Evolutionary conservation across 2,113 vertebrate genomes (phyloP).

Genomic region (Nyctereutes procyonoides): DNA sequence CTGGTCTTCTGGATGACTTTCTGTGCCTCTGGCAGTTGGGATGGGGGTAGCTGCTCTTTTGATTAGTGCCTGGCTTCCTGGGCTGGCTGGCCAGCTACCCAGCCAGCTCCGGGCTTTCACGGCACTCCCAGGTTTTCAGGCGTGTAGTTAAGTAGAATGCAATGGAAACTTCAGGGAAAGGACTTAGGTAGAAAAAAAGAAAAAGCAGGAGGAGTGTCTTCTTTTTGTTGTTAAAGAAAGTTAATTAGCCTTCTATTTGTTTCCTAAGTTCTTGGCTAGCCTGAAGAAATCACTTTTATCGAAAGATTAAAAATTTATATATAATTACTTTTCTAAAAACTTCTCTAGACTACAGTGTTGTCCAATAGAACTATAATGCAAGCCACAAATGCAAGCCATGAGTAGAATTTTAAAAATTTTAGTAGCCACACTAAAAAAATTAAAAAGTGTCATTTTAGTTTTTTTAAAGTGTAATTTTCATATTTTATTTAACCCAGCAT

Average conservation of each 20-base stretch:
- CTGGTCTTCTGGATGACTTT: background rate
- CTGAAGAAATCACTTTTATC: background rate
- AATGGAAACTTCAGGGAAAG: background rate
- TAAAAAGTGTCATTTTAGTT: background rate
- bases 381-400: background rate
- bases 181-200: background rate
- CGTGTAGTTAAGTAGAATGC: background rate
- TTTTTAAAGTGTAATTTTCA: background rate
- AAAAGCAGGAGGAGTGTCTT: background rate
- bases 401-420: background rate
- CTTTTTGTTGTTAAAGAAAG: slow-evolving; percentile 1
- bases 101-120: background rate
- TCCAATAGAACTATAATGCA: background rate
- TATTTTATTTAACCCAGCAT: background rate
- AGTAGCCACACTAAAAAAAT: background rate
- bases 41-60: background rate
- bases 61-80: background rate
- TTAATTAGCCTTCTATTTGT: background rate
- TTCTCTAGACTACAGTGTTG: background rate
- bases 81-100: background rate
- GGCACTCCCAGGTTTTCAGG: background rate
- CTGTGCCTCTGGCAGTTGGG: background rate
- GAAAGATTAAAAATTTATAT: slow-evolving; percentile 18
- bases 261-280: slow-evolving; percentile 13
- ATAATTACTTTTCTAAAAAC: slow-evolving; percentile 18